These are phyloP conservation scores for Ellobius talpinus DNA, from an alignment of 2,113 vertebrate species.

Conservation along the genomic window DNA sequence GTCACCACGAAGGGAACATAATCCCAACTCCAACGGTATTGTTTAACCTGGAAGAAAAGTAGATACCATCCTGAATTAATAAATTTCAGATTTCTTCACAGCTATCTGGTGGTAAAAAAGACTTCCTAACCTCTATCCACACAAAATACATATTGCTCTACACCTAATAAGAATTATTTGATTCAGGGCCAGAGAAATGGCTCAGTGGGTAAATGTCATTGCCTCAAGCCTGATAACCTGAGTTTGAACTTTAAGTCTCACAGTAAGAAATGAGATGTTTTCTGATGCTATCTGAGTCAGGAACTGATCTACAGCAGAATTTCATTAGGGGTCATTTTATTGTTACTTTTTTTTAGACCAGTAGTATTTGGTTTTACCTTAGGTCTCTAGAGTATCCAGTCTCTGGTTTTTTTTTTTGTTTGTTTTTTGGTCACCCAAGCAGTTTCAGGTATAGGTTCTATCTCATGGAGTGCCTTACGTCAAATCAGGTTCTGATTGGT, in stretches of 20 bases:
- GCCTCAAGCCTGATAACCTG: neutral
- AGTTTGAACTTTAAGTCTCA: neutral
- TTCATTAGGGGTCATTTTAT: neutral
- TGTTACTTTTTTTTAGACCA: neutral
- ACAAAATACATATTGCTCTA: neutral
- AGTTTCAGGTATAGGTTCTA: neutral
- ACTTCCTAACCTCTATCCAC: neutral
- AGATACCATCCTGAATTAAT: neutral
- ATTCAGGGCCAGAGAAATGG: neutral
- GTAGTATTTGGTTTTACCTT: neutral
- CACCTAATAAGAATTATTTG: neutral
- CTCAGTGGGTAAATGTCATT: neutral
- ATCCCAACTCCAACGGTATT: conserved; percentile 1
- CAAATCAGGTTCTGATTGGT: neutral
- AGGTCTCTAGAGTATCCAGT: neutral
- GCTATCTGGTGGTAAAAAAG: neutral
- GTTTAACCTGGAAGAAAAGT: neutral
- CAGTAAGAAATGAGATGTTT: neutral
- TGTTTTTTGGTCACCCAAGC: neutral
- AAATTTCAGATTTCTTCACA: neutral
- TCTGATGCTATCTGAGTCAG: neutral
- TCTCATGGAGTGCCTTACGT: neutral
- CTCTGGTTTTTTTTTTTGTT: neutral
- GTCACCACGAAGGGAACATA: neutral
- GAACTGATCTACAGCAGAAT: neutral